Base-by-base conservation (phyloP, 2,797 vertebrate genomes). In the Neoniphon sammara region DNA sequence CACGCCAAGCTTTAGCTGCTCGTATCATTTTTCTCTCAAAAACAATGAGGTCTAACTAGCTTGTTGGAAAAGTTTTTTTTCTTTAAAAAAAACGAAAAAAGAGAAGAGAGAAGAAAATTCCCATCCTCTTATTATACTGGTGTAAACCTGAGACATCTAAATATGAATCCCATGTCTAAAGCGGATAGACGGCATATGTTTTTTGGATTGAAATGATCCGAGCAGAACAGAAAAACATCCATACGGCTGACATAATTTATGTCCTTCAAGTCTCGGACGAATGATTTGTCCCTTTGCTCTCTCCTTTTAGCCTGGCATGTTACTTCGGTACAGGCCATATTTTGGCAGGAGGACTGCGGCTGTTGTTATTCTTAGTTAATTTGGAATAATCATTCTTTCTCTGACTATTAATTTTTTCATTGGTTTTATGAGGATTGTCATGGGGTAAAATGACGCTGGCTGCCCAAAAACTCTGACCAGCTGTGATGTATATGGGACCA, bases 161-260 rank as follows among this genome's bases (percentile, higher is more conserved):
- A 92, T 92, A 90, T 80, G 81, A 93, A 92, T 92, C 73, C 87
- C 90, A 89, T 87, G 87, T 92, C 89, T 75, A 72, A 80, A 82
- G 91, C 23, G 70, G 65, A 91, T 61, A 82, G 89, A 85, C 90
- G 78, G 77, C 93, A 95, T 93, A 76, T 94, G 93, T 87, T 94
- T 93, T 92, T 91, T 79, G 73, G 75, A 92, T 94, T 85, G 78
- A 86, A 89, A 87, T 80, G 74, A 70, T 80, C 83, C 57, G 57
- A 87, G 78, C 80, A 77, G 88, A 90, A 86, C 79, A 88, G 85
- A 91, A 93, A 91, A 90, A 89, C 85, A 92, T 78, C 78, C 81
- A 80, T 54, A 68, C 70, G 69, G 70, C 81, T 85, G 85, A 89
- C 85, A 87, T 91, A 87, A 92, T 93, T 93, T 92, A 94, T 86